Percentiles rank a stretch among this genome's conserved stretches.
Evolutionary conservation across 1,140 invertebrate genomes (phyloP).

Genomic region (Drosophila watanabei): DNA sequence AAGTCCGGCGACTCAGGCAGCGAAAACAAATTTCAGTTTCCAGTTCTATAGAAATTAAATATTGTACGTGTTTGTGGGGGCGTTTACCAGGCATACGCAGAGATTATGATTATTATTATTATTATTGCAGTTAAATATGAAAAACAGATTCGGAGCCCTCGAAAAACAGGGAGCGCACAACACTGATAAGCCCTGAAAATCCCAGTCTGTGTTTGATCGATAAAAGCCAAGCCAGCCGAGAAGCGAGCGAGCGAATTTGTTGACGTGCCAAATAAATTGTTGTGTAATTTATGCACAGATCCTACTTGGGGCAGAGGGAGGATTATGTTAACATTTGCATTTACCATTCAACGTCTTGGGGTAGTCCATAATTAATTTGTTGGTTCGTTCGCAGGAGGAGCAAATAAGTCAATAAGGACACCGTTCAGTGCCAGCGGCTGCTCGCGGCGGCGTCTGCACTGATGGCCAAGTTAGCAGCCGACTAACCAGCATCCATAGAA

Average conservation of each 20-base stretch:
- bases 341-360: constrained; percentile 73
- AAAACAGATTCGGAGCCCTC: constrained; percentile 21
- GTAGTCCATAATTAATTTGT: constrained; percentile 66
- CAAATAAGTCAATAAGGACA: constrained; percentile 7
- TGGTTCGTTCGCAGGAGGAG: not conserved
- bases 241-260: constrained; percentile 19
- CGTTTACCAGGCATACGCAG: constrained; percentile 31
- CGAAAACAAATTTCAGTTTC: constrained; percentile 17
- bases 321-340: constrained; percentile 45
- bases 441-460: constrained; percentile 41
- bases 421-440: constrained; percentile 11
- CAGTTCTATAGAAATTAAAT: constrained; percentile 14
- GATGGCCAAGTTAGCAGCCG: constrained; percentile 63
- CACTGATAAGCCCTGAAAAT: constrained; percentile 32
- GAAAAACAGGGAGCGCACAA: constrained; percentile 29
- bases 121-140: constrained; percentile 6
- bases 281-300: constrained; percentile 62
- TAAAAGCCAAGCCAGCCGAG: constrained; percentile 19
- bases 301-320: not conserved
- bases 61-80: constrained; percentile 31
- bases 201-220: constrained; percentile 76
- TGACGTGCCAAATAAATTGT: constrained; percentile 58
- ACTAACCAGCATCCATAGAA: constrained; percentile 50
- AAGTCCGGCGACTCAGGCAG: constrained; percentile 22
- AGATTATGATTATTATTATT: constrained; percentile 27